Conservation (phyloP, 2,797 vertebrate species). For the Carcharodon carcharias region DNA sequence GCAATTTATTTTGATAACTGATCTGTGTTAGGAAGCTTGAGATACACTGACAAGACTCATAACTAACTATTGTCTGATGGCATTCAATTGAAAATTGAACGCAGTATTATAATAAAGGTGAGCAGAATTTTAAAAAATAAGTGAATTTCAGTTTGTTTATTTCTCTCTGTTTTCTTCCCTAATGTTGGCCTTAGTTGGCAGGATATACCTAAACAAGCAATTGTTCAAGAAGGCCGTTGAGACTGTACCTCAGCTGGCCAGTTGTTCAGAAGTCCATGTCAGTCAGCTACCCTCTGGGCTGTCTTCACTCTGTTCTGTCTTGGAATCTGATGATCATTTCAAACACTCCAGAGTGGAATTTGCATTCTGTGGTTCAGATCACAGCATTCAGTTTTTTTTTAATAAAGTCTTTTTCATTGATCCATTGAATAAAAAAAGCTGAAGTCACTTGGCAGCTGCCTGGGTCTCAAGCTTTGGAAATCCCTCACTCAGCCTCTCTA, state of each 20-base stretch:
- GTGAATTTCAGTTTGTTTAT: not conserved
- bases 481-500: not conserved
- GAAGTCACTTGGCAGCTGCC: not conserved
- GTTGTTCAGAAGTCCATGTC: not conserved
- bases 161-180: not conserved
- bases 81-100: not conserved
- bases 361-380: not conserved
- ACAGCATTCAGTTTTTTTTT: not conserved
- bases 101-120: not conserved
- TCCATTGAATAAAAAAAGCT: not conserved
- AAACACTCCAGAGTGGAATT: not conserved
- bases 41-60: not conserved
- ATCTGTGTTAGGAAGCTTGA: not conserved
- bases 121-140: not conserved
- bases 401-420: not conserved
- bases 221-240: not conserved
- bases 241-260: not conserved
- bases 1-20: not conserved
- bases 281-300: not conserved
- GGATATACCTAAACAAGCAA: not conserved
- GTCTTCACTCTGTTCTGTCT: not conserved
- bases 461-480: not conserved
- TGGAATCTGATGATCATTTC: not conserved
- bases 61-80: not conserved
- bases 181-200: not conserved